A percentile compares a stretch with the other conserved stretches of the same genome.
These are phyloP conservation scores for Meta bourneti DNA, from an alignment of 2,888 invertebrate genomes.

Conservation along the genomic window DNA sequence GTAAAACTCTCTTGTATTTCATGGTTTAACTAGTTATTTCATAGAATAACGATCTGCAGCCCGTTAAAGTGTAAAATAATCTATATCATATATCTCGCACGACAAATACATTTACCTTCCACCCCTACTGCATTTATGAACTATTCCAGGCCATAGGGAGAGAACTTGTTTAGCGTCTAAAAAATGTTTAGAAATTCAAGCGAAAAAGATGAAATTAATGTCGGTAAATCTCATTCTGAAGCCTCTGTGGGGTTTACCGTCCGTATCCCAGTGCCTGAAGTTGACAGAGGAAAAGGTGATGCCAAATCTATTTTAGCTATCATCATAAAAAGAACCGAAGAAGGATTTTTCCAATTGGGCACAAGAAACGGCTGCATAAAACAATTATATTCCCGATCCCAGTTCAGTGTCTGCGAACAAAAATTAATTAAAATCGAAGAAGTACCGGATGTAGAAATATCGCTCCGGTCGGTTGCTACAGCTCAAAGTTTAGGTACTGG, in stretches of 20 bases:
- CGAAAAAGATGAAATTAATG: too few species aligned
- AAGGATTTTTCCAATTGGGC: neutral
- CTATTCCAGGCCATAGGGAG: slow-evolving; percentile 44
- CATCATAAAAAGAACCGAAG: slow-evolving; percentile 7
- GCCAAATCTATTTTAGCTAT: slow-evolving; percentile 66
- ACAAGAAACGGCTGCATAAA: neutral
- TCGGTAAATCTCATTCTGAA: too few species aligned
- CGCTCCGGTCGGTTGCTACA: slow-evolving; percentile 69
- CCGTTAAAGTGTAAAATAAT: neutral
- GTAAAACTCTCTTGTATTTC: slow-evolving; percentile 65
- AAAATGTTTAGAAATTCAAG: too few species aligned
- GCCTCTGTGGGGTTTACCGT: too few species aligned
- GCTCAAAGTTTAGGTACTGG: slow-evolving; percentile 71
- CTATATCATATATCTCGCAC: slow-evolving; percentile 25
- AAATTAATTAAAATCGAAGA: slow-evolving; percentile 68
- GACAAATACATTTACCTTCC: slow-evolving; percentile 50
- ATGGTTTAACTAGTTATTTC: slow-evolving; percentile 52
- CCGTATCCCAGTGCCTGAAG: too few species aligned
- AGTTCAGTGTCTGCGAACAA: slow-evolving; percentile 66
- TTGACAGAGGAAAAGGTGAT: neutral
- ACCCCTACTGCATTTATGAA: slow-evolving; percentile 56
- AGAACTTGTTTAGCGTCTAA: too few species aligned
- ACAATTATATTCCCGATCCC: slow-evolving; percentile 64
- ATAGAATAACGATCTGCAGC: too few species aligned
- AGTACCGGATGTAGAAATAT: slow-evolving; percentile 65